Evolutionary conservation across 2,113 vertebrate genomes (phyloP), one percentile per base, ranked within the genome.

Genomic region (Mustela lutreola): DNA sequence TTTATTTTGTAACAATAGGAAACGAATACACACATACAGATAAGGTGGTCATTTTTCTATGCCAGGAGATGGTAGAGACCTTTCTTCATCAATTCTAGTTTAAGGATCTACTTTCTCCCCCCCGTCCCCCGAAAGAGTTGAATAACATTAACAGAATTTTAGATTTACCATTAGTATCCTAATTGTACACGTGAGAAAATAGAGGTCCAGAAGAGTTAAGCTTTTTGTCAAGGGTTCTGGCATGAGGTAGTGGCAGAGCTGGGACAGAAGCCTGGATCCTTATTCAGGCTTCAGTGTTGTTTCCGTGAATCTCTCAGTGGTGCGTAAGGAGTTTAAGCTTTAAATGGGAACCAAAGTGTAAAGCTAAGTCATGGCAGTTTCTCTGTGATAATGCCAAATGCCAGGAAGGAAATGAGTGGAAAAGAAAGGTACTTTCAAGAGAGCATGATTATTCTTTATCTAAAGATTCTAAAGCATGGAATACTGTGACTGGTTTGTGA

Each of bases 101-200:
- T 96, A 5, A 80, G 12, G 26, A 56, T 22, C 7, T 76, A 26
- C 73, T 48, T 42, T 45, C 42, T 45, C 7, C 24, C 11, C 42
- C 16, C 11, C 33, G 16, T 10, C 36, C 14, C 63, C 28, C 11
- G 22, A 75, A 86, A 11, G 56, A 56, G 22, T 89, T 50, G 42
- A 11, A 71, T 94, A n/a, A 62, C 19, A n/a, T 33, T 71, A 94
- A 60, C 28, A 70, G 48, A 89, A 84, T 85, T 93, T 85, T 86
- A 82, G 33, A 60, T 85, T 82, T 95, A 45, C 45, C 39, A 28
- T 88, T 11, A 36, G 8, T 67, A 60, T 56, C 14, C 15, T 96
- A 21, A 86, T 71, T 88, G 26, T 85, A 76, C 48, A n/a, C 2
- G 5, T 56, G 56, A 95, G 63, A 48, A 81, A 65, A 81, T 31